Evolutionary conservation across 2,888 invertebrate genomes (phyloP).

Genomic region (Epicampocera succincta): DNA sequence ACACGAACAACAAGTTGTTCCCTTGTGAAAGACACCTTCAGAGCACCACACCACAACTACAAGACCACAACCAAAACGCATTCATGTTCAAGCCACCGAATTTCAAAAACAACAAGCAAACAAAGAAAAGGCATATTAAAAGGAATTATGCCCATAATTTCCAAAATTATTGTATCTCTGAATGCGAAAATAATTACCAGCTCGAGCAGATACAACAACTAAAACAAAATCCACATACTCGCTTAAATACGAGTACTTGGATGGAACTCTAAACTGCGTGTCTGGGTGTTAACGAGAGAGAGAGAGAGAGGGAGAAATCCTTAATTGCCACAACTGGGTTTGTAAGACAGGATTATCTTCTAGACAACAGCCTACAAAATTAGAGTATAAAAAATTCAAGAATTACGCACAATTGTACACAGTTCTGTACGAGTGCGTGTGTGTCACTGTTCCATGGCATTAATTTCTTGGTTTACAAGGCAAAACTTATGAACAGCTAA

Average conservation of each 20-base stretch:
- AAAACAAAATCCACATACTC: conserved; percentile 1
- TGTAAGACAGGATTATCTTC: conserved; percentile 62
- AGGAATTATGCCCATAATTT: conserved; percentile 28
- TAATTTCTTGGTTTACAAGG: conserved; percentile 19
- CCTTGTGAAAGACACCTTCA: no score
- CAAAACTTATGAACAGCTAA: conserved; percentile 1
- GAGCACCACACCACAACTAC: background rate
- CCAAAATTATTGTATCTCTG: conserved; percentile 43
- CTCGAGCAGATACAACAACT: background rate
- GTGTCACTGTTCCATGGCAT: conserved; percentile 2
- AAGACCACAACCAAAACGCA: conserved; percentile 4
- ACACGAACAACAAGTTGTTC: no score
- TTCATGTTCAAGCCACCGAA: conserved; percentile 2
- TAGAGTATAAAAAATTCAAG: background rate
- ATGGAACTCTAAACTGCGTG: conserved; percentile 48
- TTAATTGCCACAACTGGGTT: conserved; percentile 66
- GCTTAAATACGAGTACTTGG: background rate
- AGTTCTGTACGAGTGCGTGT: conserved; percentile 19
- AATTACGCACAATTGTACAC: conserved; percentile 3
- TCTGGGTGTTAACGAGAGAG: conserved; percentile 63
- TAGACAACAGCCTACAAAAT: conserved; percentile 12
- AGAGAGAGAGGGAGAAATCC: no score
- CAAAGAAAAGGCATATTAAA: background rate
- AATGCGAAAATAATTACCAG: conserved; percentile 57
- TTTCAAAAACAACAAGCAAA: background rate